Conservation (phyloP, 2,797 vertebrate genomes). For the Anguilla marmorata region DNA sequence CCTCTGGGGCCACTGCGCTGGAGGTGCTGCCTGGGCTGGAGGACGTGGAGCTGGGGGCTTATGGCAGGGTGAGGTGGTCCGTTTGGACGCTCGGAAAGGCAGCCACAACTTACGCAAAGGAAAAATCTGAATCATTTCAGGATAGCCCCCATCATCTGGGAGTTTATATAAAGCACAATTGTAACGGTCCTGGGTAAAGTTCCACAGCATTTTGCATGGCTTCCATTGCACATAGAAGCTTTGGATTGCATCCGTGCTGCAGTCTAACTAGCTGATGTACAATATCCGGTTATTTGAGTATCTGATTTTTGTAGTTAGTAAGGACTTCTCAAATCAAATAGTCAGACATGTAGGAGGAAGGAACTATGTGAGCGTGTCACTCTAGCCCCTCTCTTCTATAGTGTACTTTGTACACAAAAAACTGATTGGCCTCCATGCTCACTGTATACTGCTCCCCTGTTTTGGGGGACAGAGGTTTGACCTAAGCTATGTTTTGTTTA, state of each 20-base stretch:
- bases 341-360: not conserved
- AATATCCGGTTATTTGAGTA: not conserved
- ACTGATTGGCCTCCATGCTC: not conserved
- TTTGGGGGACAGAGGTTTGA: not conserved
- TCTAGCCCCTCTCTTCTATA: not conserved
- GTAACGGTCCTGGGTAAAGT: not conserved
- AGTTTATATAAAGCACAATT: not conserved
- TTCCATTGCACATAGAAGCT: not conserved
- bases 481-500: not conserved
- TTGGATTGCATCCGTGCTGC: not conserved
- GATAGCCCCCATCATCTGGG: not conserved
- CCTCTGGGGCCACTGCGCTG: conserved; percentile 74
- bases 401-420: not conserved
- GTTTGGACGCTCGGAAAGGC: not conserved
- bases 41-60: conserved; percentile 80
- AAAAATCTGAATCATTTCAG: not conserved
- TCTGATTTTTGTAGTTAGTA: not conserved
- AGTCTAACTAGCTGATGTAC: not conserved
- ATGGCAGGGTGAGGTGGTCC: conserved; percentile 74
- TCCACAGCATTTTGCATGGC: not conserved
- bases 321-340: not conserved
- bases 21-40: conserved; percentile 82
- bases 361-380: not conserved
- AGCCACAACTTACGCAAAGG: too few species aligned
- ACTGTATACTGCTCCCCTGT: not conserved